Evolutionary conservation across 2,888 invertebrate species (phyloP), one percentile per base, ranked within the genome.

Genomic region (Ichneumoninae sp.): DNA sequence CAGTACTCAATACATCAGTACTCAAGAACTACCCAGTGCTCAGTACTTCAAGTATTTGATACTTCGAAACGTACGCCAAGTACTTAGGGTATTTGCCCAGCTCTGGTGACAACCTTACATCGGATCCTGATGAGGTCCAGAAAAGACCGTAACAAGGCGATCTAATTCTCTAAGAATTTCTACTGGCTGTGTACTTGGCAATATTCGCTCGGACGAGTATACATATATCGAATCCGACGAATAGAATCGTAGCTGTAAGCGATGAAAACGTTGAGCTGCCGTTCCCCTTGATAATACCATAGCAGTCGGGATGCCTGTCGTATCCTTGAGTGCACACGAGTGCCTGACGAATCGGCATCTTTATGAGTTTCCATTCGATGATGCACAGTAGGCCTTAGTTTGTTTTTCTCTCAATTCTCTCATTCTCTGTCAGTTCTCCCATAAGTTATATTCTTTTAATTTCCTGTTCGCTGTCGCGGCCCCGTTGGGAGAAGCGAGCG

Each of bases 361-460:
- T 76, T 85, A 60, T 47, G 71, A 84, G 82, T 54, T 84, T 80
- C 50, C 71, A 83, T 70, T 83, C 78, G 71, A 71, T 69, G 71
- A 40, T 19, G 52, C n/a, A 68, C 60, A 60, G 36, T 47, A 36
- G 47, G 44, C 22, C 30, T 47, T 8, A 36, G 19, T 26, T 2
- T 52, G 70, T 74, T 52, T 36, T 54, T 19, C 22, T 62, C 40
- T 54, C 52, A 22, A 54, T 47, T 57, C 22, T 3, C 40, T 60
- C 68, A 50, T 36, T 30, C 62, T 69, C 78, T 22, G 22, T 22
- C 26, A 19, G 26, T 26, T 57, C 26, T 57, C 57, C 62, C 72
- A 75, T 80, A 57, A 80, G 50, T 80, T 69, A 72, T 82, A 85
- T 50, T 52, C 78, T 84, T 87, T 86, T 76, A 83, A 83, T 83